Percentiles rank a stretch among this genome's conserved stretches.
phyloP scores from a whole-genome alignment of 2,113 vertebrate genomes.

The Saguinus imperator region DNA sequence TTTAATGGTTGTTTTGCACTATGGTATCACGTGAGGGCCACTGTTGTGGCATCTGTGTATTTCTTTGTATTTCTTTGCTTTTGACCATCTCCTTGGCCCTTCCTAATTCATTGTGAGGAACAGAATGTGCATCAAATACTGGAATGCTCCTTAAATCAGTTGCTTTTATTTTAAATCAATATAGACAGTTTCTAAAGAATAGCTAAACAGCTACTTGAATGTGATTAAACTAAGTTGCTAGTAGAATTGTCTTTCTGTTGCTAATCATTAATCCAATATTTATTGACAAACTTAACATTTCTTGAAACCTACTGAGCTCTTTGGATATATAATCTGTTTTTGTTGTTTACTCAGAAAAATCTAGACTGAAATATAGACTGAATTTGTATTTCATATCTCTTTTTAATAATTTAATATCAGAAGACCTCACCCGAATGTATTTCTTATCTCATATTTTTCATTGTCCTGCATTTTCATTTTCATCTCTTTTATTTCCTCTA shows the following conservation, averaged over 20 bases:
- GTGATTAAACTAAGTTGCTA: background rate
- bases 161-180: slow-evolving; percentile 26
- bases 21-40: background rate
- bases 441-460: background rate
- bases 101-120: background rate
- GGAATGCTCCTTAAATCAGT: background rate
- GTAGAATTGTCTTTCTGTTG: slow-evolving; percentile 5
- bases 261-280: background rate
- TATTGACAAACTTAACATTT: background rate
- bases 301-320: background rate
- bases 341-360: background rate
- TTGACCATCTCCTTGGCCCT: background rate
- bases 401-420: too few relatives aligned
- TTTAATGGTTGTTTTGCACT: background rate
- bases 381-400: background rate
- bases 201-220: background rate
- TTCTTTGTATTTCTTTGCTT: background rate
- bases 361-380: background rate
- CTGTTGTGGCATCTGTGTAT: background rate
- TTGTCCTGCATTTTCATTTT: background rate
- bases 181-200: background rate
- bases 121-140: background rate
- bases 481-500: background rate
- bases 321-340: background rate
- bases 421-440: background rate